Evolutionary conservation across 2,113 vertebrate genomes (phyloP).

Genomic region (Rhinopomastus cyanomelas): DNA sequence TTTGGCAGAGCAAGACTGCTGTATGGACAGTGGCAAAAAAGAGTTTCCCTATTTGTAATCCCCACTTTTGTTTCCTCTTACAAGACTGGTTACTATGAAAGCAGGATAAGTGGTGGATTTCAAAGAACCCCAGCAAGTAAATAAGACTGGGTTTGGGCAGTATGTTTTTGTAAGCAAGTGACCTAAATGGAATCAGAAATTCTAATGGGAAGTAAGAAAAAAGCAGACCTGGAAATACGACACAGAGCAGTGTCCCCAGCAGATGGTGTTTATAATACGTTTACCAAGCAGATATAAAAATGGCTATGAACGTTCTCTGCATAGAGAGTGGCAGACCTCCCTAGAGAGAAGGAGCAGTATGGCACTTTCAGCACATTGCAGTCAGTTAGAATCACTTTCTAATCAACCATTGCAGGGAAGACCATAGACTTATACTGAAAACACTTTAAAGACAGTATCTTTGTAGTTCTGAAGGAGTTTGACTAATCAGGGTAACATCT

Average conservation of each 20-base stretch:
- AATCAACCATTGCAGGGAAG: slow-evolving; percentile 10
- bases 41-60: slow-evolving; percentile 15
- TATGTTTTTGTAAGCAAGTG: slow-evolving; percentile 67
- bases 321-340: slow-evolving; percentile 47
- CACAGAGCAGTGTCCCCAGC: slow-evolving; percentile 59
- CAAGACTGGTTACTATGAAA: slow-evolving; percentile 30
- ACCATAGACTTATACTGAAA: background rate
- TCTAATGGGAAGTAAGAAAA: slow-evolving; percentile 46
- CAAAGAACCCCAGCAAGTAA: background rate
- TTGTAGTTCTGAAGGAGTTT: background rate
- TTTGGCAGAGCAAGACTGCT: slow-evolving; percentile 56
- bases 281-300: slow-evolving; percentile 68
- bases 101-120: background rate
- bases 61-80: slow-evolving; percentile 35
- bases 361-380: slow-evolving; percentile 21
- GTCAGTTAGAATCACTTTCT: slow-evolving; percentile 43
- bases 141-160: slow-evolving; percentile 33
- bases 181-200: slow-evolving; percentile 69
- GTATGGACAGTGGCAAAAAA: background rate
- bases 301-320: slow-evolving; percentile 68
- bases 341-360: slow-evolving; percentile 21
- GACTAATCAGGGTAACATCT: background rate
- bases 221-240: slow-evolving; percentile 49
- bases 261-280: slow-evolving; percentile 81
- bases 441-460: background rate